Conservation (phyloP, 53 echinoderm and acorn worm genomes). For the Hippasteria phrygiana region DNA sequence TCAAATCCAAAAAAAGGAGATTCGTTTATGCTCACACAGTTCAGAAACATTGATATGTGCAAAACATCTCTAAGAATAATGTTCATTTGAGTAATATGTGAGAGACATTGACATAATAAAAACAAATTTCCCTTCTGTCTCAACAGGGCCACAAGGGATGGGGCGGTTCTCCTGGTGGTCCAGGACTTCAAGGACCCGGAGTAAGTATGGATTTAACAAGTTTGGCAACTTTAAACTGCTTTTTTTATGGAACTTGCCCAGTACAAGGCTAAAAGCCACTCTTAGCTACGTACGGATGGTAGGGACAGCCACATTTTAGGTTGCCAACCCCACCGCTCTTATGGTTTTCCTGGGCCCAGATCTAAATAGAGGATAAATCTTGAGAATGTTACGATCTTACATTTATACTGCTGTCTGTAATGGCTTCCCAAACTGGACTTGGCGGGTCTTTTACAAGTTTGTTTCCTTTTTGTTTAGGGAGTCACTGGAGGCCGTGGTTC, state of each 20-base stretch:
- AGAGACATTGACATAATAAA: no score
- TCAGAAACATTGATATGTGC: no score
- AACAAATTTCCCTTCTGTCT: neutral
- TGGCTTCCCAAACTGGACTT: no score
- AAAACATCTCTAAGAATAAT: neutral
- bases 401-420: no score
- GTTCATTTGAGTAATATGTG: neutral
- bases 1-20: no score
- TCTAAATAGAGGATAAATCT: no score
- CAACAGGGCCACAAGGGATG: conserved; percentile 90
- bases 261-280: neutral
- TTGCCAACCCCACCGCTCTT: no score
- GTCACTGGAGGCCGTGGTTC: conserved; percentile 86
- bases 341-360: no score
- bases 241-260: neutral
- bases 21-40: no score
- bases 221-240: neutral
- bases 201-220: neutral
- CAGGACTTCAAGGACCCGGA: conserved; percentile 78
- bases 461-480: conserved; percentile 32
- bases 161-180: conserved; percentile 77
- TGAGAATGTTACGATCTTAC: no score
- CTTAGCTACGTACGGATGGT: no score
- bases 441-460: neutral
- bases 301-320: no score